Evolutionary conservation across 2,888 invertebrate species (phyloP), one percentile per base, ranked within the genome.

Genomic region (Drosophila melanosoma): DNA sequence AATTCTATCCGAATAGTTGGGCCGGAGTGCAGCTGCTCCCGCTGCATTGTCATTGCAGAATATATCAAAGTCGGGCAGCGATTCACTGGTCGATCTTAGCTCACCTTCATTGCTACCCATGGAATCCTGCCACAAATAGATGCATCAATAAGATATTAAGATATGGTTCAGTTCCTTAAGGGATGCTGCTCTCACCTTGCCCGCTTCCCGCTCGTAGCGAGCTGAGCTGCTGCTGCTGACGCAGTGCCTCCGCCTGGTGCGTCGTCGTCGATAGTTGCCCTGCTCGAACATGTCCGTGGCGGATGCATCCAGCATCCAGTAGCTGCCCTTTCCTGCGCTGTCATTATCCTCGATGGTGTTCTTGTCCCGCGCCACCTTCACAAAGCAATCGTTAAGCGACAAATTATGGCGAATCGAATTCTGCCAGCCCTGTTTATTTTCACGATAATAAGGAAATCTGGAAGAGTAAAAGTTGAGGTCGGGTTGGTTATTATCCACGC

Each of bases 211-310:
- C 17, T 85, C 83, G 38, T 62, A 87, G n/a, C 89, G 83, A 33
- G 45, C 4, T 15, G 45, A 45, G 45, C 45, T 45, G 42, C 20
- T 42, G 35, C 72, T 74, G 69, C 90, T 92, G 45, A 80, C 72
- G 59, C 91, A 90, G 54, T 93, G 92, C 35, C 95, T 92, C 17
- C 94, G 92, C 61, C 96, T 94, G 53, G 96, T 95, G 81, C 96
- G 94, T 66, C 97, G 93, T 56, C 97, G 94, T 62, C 97, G 93
- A 92, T 97, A 97, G 91, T 97, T 97, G n/a, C 97, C 97, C 88
- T 97, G 96, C 90, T 97, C 97, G 92, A 97, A 97, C 97, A 97
- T 97, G 91, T 96, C 96, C 80, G 95, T 94, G 51, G 96, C 96
- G 63, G 96, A 95, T 1, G 97, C 96, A 91, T 97, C 96, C 82